A percentile compares a stretch with the other conserved stretches of the same genome.
Evolutionary conservation across 2,888 invertebrate species (phyloP).

Genomic region (Trissonchulus latispiculum): DNA sequence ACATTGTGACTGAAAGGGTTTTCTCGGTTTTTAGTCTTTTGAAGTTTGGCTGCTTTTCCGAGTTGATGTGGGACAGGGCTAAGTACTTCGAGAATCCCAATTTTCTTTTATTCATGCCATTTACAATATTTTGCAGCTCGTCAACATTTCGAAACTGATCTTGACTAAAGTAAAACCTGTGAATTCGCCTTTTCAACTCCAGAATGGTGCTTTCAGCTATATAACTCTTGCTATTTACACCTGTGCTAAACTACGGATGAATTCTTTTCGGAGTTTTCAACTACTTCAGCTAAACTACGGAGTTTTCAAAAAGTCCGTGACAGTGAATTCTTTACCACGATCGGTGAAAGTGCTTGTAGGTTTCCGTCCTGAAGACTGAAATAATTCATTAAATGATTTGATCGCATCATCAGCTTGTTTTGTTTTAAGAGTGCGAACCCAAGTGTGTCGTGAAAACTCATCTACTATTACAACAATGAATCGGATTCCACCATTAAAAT

Average conservation of each 20-base stretch:
- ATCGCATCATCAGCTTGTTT: background rate
- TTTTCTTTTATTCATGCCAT: background rate
- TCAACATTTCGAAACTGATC: background rate
- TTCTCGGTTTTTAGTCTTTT: background rate
- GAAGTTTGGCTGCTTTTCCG: background rate
- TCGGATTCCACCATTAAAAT: background rate
- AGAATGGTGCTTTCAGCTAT: background rate
- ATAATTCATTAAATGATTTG: background rate
- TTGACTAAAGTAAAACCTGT: background rate
- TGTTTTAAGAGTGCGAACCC: background rate
- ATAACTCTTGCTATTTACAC: background rate
- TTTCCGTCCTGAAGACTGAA: background rate
- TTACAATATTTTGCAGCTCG: background rate
- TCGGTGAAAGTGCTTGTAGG: background rate
- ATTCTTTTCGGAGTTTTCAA: no score
- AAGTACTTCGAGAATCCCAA: background rate
- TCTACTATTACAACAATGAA: background rate
- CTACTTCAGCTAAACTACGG: no score
- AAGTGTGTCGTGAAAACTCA: background rate
- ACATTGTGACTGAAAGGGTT: background rate
- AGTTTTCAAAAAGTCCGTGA: background rate
- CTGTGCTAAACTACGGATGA: background rate
- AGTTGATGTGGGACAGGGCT: background rate
- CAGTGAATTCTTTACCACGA: background rate
- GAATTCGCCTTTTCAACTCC: background rate